phyloP scores from a whole-genome alignment of 2,113 vertebrate genomes.

The Phasianus colchicus region DNA sequence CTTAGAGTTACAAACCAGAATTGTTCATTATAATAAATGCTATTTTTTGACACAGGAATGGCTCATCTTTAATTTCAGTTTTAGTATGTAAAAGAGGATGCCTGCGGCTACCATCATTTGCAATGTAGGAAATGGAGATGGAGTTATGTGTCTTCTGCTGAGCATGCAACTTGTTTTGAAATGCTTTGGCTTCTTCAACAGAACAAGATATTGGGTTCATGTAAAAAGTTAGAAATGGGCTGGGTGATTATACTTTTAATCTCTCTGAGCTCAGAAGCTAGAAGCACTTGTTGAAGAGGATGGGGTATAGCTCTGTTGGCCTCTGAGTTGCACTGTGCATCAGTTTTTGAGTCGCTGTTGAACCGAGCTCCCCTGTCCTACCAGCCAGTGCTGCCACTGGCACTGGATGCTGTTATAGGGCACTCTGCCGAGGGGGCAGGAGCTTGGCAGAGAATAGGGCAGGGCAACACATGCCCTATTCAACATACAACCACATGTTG shows the following conservation, averaged over 20 bases:
- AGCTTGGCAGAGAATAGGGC: not conserved
- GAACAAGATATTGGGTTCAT: not conserved
- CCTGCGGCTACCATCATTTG: not conserved
- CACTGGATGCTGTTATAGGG: not conserved
- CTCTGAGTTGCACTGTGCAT: not conserved
- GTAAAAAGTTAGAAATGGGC: not conserved
- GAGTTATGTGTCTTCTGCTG: not conserved
- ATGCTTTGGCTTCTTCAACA: not conserved
- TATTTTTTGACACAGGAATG: not conserved
- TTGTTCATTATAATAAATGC: not conserved
- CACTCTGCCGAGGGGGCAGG: not conserved
- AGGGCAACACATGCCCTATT: not conserved
- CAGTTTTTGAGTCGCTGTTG: not conserved
- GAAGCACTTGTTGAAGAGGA: not conserved
- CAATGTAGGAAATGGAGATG: not conserved
- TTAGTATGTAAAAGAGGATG: not conserved
- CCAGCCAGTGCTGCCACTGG: not conserved
- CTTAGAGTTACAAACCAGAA: not conserved
- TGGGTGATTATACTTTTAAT: not conserved
- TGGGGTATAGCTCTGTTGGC: not conserved
- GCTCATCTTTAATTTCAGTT: not conserved
- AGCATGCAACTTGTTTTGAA: not conserved
- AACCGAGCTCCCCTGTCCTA: not conserved
- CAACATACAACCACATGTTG: no score
- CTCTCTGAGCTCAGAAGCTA: not conserved